phyloP scores from a whole-genome alignment of 2,888 invertebrate species.

The Panopea generosa region DNA sequence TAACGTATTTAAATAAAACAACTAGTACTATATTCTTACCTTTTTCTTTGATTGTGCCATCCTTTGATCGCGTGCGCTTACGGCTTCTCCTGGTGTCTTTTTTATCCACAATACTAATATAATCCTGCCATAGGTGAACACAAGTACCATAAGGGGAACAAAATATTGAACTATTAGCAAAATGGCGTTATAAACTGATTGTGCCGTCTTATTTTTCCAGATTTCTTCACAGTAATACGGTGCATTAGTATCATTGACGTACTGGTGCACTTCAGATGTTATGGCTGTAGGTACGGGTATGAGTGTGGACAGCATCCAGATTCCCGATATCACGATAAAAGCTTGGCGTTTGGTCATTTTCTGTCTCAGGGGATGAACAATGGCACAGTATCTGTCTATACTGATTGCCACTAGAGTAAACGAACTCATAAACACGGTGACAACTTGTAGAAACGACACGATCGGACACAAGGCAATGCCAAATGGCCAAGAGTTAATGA shows the following conservation, averaged over 20 bases:
- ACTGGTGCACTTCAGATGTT: slow-evolving; percentile 87
- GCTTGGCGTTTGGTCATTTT: slow-evolving; percentile 91
- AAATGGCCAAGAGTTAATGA: slow-evolving; percentile 95
- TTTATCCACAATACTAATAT: slow-evolving; percentile 96
- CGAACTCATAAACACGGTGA: slow-evolving; percentile 90
- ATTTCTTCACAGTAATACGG: slow-evolving; percentile 71
- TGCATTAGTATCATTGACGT: slow-evolving; percentile 67
- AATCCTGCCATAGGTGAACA: slow-evolving; percentile 95
- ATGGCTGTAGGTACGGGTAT: slow-evolving; percentile 93
- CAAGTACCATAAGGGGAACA: slow-evolving; percentile 92
- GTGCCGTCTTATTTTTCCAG: slow-evolving; percentile 66
- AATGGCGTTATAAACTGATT: slow-evolving; percentile 90
- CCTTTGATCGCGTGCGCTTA: slow-evolving; percentile 92
- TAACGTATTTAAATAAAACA: too few relatives aligned
- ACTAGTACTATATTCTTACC: slow-evolving; percentile 88
- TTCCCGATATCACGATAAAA: slow-evolving; percentile 89
- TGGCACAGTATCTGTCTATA: slow-evolving; percentile 95
- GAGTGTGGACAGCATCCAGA: slow-evolving; percentile 92
- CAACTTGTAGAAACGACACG: slow-evolving; percentile 91
- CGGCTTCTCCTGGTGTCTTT: slow-evolving; percentile 94
- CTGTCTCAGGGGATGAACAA: slow-evolving; percentile 94
- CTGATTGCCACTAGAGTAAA: slow-evolving; percentile 96
- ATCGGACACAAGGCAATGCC: slow-evolving; percentile 92
- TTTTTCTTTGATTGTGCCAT: slow-evolving; percentile 95
- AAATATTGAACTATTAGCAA: slow-evolving; percentile 94